A percentile compares a stretch with the other conserved stretches of the same genome.
Conservation (phyloP, 2,888 invertebrate species). For the Scaptomyza tumidula region DNA sequence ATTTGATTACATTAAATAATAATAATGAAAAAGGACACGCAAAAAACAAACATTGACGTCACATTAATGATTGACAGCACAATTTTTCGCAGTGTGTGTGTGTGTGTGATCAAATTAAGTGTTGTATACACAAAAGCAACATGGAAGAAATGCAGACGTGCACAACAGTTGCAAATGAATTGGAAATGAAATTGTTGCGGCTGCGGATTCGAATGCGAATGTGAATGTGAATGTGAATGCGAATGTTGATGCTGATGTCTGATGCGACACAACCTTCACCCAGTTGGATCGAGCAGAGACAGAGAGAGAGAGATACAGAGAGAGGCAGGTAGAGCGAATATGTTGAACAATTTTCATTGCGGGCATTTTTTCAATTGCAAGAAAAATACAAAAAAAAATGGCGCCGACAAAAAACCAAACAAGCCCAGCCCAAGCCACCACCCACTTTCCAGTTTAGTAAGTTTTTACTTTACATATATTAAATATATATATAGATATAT, state of each 20-base stretch:
- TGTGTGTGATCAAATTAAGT: conserved; percentile 29
- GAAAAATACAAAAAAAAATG: background rate
- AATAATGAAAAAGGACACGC: background rate
- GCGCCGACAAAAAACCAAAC: background rate
- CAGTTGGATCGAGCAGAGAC: conserved; percentile 51
- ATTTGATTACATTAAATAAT: conserved; percentile 2
- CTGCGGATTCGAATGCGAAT: background rate
- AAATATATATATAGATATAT: background rate
- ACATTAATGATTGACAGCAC: conserved; percentile 2
- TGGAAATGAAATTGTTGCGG: conserved; percentile 30
- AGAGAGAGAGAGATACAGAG: background rate
- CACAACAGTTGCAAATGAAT: conserved; percentile 16
- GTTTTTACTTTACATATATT: conserved; percentile 6
- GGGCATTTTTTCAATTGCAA: conserved; percentile 8
- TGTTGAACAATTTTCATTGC: conserved; percentile 57
- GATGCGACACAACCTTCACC: conserved; percentile 68
- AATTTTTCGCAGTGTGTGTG: conserved; percentile 13
- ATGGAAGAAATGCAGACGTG: background rate
- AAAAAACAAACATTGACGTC: background rate
- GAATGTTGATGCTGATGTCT: conserved; percentile 14
- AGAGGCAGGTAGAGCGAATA: background rate
- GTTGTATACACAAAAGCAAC: conserved; percentile 14
- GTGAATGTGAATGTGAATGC: background rate
- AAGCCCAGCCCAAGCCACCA: background rate
- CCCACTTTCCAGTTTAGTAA: conserved; percentile 3